Conservation (phyloP, 2,113 vertebrate species). For the Urocitellus parryii region DNA sequence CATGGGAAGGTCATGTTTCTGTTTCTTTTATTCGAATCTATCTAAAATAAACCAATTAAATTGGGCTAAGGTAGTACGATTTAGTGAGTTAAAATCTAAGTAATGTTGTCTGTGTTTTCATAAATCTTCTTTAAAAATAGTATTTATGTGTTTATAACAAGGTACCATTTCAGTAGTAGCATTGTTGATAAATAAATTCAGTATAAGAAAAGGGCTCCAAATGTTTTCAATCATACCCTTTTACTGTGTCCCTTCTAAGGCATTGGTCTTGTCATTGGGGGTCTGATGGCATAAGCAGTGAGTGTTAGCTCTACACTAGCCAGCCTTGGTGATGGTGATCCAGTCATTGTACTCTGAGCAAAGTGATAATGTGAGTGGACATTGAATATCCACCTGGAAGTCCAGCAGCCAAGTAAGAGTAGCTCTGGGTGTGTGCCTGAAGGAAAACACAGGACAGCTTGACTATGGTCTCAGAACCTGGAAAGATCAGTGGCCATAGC, state of each 20-base stretch:
- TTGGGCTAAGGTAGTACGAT: not conserved
- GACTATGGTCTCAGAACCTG: not conserved
- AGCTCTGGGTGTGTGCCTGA: not conserved
- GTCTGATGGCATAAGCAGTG: too few relatives aligned
- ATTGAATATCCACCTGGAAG: not conserved
- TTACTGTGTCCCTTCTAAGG: not conserved
- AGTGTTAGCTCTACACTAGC: not conserved
- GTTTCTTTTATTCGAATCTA: not conserved
- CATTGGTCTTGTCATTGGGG: not conserved
- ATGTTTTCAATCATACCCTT: not conserved
- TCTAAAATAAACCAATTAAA: not conserved
- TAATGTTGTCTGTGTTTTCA: not conserved
- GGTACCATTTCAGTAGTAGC: not conserved
- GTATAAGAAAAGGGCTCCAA: not conserved
- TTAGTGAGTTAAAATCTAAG: not conserved
- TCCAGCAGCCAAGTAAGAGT: not conserved
- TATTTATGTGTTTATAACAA: not conserved
- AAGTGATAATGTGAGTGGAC: not conserved
- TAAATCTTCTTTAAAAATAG: constrained; percentile 1
- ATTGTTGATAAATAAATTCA: not conserved
- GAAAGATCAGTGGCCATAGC: not conserved
- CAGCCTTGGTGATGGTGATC: not conserved
- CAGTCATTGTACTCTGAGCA: not conserved
- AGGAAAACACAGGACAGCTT: not conserved
- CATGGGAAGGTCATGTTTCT: not conserved